These are phyloP conservation scores for Maccullochella peelii DNA, from an alignment of 2,113 vertebrate species.

Conservation along the genomic window DNA sequence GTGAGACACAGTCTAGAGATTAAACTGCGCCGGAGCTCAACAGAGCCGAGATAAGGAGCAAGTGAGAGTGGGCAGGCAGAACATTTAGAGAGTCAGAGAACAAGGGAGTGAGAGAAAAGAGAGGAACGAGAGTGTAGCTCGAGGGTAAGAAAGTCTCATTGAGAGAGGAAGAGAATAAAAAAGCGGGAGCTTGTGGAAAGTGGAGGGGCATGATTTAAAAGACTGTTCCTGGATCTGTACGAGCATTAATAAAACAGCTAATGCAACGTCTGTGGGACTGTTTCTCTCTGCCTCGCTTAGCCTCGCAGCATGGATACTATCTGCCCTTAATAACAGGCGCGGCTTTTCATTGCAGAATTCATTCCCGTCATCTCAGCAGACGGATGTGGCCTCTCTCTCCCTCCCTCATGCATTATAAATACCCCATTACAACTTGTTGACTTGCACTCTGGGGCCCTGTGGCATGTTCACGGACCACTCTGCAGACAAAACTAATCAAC, in stretches of 20 bases:
- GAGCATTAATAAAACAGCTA: slow-evolving; percentile 62
- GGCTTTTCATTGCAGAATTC: slow-evolving; percentile 61
- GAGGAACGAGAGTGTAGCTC: slow-evolving; percentile 48
- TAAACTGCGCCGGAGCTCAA: slow-evolving; percentile 48
- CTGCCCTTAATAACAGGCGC: slow-evolving; percentile 48
- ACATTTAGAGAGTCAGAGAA: slow-evolving; percentile 31
- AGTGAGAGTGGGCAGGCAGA: slow-evolving; percentile 18
- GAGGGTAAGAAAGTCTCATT: slow-evolving; percentile 31
- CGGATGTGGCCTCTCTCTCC: not conserved
- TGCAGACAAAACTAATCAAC: slow-evolving; percentile 64
- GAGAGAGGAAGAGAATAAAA: slow-evolving; percentile 48
- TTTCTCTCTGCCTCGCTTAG: not conserved
- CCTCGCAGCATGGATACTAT: slow-evolving; percentile 23
- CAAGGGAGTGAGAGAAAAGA: slow-evolving; percentile 14
- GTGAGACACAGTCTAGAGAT: slow-evolving; percentile 27
- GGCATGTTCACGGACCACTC: slow-evolving; percentile 59
- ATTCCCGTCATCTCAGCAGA: slow-evolving; percentile 44
- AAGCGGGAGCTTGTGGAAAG: slow-evolving; percentile 30
- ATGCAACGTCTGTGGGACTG: slow-evolving; percentile 19
- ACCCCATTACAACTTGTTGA: slow-evolving; percentile 74
- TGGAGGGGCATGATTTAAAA: slow-evolving; percentile 57
- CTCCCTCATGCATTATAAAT: slow-evolving; percentile 69
- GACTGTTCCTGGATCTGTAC: slow-evolving; percentile 52
- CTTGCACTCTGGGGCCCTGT: slow-evolving; percentile 40
- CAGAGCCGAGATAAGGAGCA: slow-evolving; percentile 36